A percentile compares a stretch with the other conserved stretches of the same genome.
Conservation (phyloP, 2,888 invertebrate genomes). For the Cataglyphis cursor region DNA sequence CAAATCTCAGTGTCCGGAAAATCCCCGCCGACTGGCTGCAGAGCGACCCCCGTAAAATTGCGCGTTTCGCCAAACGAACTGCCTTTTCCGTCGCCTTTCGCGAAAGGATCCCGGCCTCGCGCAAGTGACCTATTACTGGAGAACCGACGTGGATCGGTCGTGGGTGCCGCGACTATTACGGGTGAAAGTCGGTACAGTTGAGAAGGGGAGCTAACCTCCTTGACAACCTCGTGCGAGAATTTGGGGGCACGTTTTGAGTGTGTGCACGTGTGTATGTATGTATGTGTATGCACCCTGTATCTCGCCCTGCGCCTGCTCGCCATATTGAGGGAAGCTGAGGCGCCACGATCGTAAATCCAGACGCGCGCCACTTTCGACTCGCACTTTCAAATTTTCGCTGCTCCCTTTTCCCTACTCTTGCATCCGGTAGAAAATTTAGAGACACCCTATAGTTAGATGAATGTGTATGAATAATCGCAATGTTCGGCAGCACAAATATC, state of each 20-base stretch:
- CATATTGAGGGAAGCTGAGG: slow-evolving; percentile 68
- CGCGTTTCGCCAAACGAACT: not conserved
- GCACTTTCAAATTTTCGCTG: not conserved
- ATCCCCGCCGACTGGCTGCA: slow-evolving; percentile 80
- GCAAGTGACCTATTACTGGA: slow-evolving; percentile 11
- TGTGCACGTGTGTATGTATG: slow-evolving; percentile 33
- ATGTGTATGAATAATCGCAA: not conserved
- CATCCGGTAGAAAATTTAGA: slow-evolving; percentile 3
- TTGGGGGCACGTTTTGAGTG: slow-evolving; percentile 31
- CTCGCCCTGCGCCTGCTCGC: slow-evolving; percentile 53
- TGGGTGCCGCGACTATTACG: slow-evolving; percentile 6
- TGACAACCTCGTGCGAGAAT: slow-evolving; percentile 71
- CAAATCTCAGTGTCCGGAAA: slow-evolving; percentile 85
- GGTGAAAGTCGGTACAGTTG: slow-evolving; percentile 43
- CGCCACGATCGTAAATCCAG: slow-evolving; percentile 59
- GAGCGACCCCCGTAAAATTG: slow-evolving; percentile 67
- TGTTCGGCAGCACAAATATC: slow-evolving; percentile 3
- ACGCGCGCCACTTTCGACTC: slow-evolving; percentile 68
- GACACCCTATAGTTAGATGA: not conserved
- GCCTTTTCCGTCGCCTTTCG: slow-evolving; percentile 10
- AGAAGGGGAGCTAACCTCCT: slow-evolving; percentile 70
- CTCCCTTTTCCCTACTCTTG: not conserved
- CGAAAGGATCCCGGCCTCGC: not conserved
- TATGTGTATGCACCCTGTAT: not conserved
- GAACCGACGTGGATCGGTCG: not conserved